Evolutionary conservation across 2,113 vertebrate species (phyloP).

Genomic region (Tiliqua scincoides): DNA sequence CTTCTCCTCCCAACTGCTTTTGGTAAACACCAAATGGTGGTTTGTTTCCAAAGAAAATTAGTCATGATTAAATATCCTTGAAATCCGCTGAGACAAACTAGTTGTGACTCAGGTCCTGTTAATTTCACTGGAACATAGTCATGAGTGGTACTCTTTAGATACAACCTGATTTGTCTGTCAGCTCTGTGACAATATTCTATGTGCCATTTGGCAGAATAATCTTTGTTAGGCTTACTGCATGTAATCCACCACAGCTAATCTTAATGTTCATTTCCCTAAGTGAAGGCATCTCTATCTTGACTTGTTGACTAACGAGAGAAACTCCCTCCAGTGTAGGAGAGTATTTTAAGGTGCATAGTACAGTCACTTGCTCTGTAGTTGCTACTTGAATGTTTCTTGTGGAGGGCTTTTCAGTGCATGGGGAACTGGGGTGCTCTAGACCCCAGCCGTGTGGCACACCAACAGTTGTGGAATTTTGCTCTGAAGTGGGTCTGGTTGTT

Average conservation of each 20-base stretch:
- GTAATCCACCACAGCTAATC: constrained; percentile 61
- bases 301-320: neutral
- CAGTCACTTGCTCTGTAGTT: neutral
- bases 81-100: no score
- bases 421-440: neutral
- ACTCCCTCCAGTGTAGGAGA: constrained; percentile 10
- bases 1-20: neutral
- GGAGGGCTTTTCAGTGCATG: neutral
- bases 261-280: neutral
- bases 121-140: no score
- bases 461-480: neutral
- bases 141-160: no score
- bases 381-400: neutral
- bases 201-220: constrained; percentile 56
- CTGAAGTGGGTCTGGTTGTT: neutral
- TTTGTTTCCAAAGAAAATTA: neutral
- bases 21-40: neutral
- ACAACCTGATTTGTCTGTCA: no score
- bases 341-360: constrained; percentile 32
- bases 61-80: no score
- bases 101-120: no score
- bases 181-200: neutral
- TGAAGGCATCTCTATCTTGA: neutral
- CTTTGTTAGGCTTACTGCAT: constrained; percentile 68
- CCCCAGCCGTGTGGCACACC: neutral